Evolutionary conservation across 2,113 vertebrate genomes (phyloP), one percentile per base, ranked within the genome.

Genomic region (Ramphastos sulfuratus): DNA sequence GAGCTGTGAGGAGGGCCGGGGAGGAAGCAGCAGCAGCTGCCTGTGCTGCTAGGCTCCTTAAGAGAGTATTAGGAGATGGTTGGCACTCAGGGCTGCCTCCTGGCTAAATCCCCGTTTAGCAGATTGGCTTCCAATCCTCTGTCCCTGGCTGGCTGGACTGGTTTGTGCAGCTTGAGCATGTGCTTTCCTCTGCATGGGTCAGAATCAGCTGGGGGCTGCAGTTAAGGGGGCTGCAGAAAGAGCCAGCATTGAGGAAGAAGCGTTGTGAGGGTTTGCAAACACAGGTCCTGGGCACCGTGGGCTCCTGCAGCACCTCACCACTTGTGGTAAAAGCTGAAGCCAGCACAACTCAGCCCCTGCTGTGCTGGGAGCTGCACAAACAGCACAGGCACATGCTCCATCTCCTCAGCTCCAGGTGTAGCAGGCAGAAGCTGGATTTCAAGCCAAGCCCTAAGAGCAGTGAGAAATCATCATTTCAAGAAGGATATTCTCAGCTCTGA

Each of bases 81-180:
- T 70, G 90, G 88, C 60, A 42, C 74, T 65, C 14, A 1, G 74
- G 82, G 90, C 86, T 70, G 61, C 83, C 72, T 71, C 85, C 83
- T 63, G 80, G 80, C 42, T 95, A 95, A 97, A 96, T 94, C 92
- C 94, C 93, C 60, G 78, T 92, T 95, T 60, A 95, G 83, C 82
- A 46, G 89, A 56, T 87, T 89, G 87, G 35, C 87, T 84, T 35
- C 63, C 88, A 85, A 65, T 92, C 88, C 84, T 48, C 88, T 82
- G 66, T 74, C 75, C 75, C 92, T 55, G 72, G 33, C 25, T 7
- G 42, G 39, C 83, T 87, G 61, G 66, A 9, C 69, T 63, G 55
- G 59, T 86, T 44, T 95, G 86, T 33, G 83, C 8, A 3, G 75
- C 87, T 42, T 42, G 67, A 72, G n/a, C 64, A 10, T 44, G 42